Evolutionary conservation across 2,797 vertebrate species (phyloP).

Genomic region (Malurus leucopterus): DNA sequence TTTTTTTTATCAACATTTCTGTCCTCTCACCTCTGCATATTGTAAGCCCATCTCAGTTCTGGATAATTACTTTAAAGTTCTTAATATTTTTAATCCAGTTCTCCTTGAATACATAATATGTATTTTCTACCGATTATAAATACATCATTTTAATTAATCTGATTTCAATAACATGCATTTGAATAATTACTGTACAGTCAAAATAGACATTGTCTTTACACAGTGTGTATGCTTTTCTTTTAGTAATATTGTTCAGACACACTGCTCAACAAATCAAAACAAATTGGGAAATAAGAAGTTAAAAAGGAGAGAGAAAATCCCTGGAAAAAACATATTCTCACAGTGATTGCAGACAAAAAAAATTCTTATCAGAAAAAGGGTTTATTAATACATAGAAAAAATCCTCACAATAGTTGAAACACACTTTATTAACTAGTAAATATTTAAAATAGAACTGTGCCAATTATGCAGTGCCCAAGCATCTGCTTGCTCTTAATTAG

Average conservation of each 20-base stretch:
- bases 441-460: conserved; percentile 76
- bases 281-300: conserved; percentile 47
- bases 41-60: conserved; percentile 50
- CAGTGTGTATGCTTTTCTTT: conserved; percentile 71
- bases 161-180: conserved; percentile 77
- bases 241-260: conserved; percentile 66
- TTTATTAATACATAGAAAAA: conserved; percentile 75
- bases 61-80: conserved; percentile 53
- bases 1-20: conserved; percentile 71
- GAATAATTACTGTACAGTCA: conserved; percentile 75
- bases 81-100: conserved; percentile 52
- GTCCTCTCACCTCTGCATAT: conserved; percentile 54
- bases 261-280: conserved; percentile 68
- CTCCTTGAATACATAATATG: conserved; percentile 69
- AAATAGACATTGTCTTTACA: conserved; percentile 74
- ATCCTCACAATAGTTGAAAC: conserved; percentile 75
- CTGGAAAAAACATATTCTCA: conserved; percentile 66
- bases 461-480: conserved; percentile 75
- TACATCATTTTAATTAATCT: conserved; percentile 71
- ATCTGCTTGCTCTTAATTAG: conserved; percentile 84
- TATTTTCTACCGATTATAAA: conserved; percentile 74
- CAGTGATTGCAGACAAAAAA: conserved; percentile 71
- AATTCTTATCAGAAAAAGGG: conserved; percentile 65
- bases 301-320: conserved; percentile 1
- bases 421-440: conserved; percentile 78